Percentiles rank a stretch among this genome's conserved stretches.
phyloP scores from a whole-genome alignment of 2,888 invertebrate genomes.

The Mythimna ferrago region DNA sequence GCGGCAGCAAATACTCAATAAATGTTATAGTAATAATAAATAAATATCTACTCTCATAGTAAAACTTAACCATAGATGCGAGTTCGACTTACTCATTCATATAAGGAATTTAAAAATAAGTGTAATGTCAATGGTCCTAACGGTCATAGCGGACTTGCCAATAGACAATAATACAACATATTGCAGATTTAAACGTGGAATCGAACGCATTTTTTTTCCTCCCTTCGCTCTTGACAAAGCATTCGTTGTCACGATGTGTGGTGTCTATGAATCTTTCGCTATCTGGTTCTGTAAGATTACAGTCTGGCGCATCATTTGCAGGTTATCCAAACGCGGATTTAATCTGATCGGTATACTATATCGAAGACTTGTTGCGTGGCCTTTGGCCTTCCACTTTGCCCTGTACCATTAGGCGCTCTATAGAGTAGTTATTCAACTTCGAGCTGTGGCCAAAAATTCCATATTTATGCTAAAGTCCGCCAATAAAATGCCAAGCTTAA shows the following conservation, averaged over 20 bases:
- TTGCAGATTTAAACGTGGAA: background rate
- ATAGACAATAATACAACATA: background rate
- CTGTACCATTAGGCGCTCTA: background rate
- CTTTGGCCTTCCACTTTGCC: background rate
- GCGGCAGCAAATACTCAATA: constrained; percentile 25
- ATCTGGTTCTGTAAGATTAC: background rate
- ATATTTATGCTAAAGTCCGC: too few species aligned
- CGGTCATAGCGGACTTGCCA: background rate
- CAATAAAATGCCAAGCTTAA: too few species aligned
- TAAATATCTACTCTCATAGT: constrained; percentile 17
- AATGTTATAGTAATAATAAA: constrained; percentile 6
- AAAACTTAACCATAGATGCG: constrained; percentile 15
- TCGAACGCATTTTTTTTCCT: background rate
- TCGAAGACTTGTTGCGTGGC: background rate
- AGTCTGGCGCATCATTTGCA: background rate
- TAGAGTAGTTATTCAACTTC: background rate
- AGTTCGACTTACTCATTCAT: constrained; percentile 19
- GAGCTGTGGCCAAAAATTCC: background rate
- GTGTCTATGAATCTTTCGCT: background rate
- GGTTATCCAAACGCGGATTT: background rate
- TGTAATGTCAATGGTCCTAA: constrained; percentile 1
- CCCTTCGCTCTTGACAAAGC: background rate
- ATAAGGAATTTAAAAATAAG: constrained; percentile 26
- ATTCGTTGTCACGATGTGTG: background rate
- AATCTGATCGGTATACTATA: background rate